phyloP scores from a whole-genome alignment of 2,797 vertebrate species.

The Sternotherus odoratus region DNA sequence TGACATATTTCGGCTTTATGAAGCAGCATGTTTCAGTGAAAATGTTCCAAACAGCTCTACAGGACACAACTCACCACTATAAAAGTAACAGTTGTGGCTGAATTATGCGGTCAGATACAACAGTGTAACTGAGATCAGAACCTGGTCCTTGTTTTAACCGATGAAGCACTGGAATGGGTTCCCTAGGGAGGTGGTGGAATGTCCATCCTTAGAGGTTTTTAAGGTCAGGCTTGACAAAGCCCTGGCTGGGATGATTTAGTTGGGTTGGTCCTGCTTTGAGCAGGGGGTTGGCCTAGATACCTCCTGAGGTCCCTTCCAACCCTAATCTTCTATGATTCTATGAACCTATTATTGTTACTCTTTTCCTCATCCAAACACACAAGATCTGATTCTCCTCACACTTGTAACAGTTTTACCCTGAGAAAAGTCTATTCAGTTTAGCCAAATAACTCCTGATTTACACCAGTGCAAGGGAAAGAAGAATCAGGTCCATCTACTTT shows the following conservation, averaged over 20 bases:
- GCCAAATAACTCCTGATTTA: neutral
- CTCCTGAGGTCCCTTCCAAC: too few relatives aligned
- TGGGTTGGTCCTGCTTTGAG: too few relatives aligned
- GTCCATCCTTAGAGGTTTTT: too few relatives aligned
- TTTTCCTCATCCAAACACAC: neutral
- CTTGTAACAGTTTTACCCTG: neutral
- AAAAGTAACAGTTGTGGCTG: neutral
- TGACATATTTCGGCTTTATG: neutral
- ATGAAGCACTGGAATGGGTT: too few relatives aligned
- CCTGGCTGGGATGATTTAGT: too few relatives aligned
- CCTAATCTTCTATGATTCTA: too few relatives aligned
- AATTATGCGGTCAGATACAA: neutral
- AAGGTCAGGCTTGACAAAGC: too few relatives aligned
- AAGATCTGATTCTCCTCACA: neutral
- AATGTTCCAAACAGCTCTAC: neutral
- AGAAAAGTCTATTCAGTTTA: neutral
- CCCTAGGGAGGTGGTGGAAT: too few relatives aligned
- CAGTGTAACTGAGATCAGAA: neutral
- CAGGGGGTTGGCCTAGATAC: too few relatives aligned
- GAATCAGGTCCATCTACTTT: neutral
- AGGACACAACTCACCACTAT: neutral
- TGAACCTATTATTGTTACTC: neutral
- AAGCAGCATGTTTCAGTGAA: neutral
- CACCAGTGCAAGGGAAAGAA: neutral
- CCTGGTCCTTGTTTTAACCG: neutral